Evolutionary conservation across 2,113 vertebrate species (phyloP).

Genomic region (Thinocorus orbignyianus): DNA sequence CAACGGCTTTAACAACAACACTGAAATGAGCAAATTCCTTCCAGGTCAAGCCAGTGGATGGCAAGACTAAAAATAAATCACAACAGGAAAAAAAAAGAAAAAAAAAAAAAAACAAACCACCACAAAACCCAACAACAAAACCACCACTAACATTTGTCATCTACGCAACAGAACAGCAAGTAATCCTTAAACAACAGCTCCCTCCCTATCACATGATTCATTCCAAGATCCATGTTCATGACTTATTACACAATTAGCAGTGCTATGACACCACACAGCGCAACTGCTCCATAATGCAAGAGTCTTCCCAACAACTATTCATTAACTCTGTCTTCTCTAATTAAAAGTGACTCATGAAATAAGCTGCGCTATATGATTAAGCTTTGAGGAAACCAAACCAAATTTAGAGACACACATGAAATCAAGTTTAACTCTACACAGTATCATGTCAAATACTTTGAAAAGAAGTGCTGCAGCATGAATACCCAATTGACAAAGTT

Average conservation of each 20-base stretch:
- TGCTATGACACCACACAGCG: background rate
- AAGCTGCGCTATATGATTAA: conserved; percentile 6
- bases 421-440: background rate
- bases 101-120: background rate
- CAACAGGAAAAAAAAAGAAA: background rate
- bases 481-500: background rate
- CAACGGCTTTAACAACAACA: background rate
- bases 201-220: background rate
- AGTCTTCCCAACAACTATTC: background rate
- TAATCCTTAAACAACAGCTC: background rate
- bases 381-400: conserved; percentile 7
- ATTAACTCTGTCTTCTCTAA: conserved; percentile 29
- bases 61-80: background rate
- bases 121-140: no score
- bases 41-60: background rate
- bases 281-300: background rate
- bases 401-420: background rate
- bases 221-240: background rate
- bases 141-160: background rate
- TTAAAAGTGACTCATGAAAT: conserved; percentile 52
- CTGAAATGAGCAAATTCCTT: background rate
- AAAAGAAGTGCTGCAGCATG: background rate
- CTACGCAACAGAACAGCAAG: background rate
- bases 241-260: conserved; percentile 16
- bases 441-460: background rate